These are phyloP conservation scores for Ectropis crepuscularia DNA, from an alignment of 2,888 invertebrate genomes.

Conservation along the genomic window DNA sequence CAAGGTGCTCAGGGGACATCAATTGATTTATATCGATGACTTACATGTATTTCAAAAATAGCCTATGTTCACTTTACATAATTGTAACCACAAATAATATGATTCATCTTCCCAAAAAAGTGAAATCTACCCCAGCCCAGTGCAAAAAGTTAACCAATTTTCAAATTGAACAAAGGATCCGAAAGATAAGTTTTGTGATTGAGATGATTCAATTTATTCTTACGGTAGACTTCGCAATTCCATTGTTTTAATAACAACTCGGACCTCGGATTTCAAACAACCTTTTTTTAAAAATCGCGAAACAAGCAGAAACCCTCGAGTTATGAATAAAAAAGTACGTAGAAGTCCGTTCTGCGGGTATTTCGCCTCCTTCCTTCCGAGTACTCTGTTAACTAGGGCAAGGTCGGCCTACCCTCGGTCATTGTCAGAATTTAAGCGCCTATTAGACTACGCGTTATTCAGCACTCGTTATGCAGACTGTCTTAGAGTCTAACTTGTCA, in stretches of 20 bases:
- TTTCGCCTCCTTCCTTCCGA: conserved; percentile 13
- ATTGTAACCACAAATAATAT: too few species aligned
- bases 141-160: too few species aligned
- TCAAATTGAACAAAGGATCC: background rate
- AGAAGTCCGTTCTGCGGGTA: conserved; percentile 9
- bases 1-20: too few species aligned
- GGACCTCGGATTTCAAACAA: background rate
- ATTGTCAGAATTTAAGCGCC: conserved; percentile 20
- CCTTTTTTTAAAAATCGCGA: conserved; percentile 10
- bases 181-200: background rate
- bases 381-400: conserved; percentile 17
- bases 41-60: too few species aligned
- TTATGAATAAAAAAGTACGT: conserved; percentile 23
- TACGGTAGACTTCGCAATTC: background rate
- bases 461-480: too few species aligned
- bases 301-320: conserved; percentile 7
- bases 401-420: conserved; percentile 19
- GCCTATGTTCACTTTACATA: too few species aligned
- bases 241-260: background rate
- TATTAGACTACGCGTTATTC: too few species aligned
- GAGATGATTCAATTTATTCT: background rate
- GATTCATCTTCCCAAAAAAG: too few species aligned
- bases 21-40: too few species aligned
- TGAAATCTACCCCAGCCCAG: too few species aligned
- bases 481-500: too few species aligned